These are phyloP conservation scores for Drosophila seguyi DNA, from an alignment of 1,140 invertebrate genomes.

Conservation along the genomic window DNA sequence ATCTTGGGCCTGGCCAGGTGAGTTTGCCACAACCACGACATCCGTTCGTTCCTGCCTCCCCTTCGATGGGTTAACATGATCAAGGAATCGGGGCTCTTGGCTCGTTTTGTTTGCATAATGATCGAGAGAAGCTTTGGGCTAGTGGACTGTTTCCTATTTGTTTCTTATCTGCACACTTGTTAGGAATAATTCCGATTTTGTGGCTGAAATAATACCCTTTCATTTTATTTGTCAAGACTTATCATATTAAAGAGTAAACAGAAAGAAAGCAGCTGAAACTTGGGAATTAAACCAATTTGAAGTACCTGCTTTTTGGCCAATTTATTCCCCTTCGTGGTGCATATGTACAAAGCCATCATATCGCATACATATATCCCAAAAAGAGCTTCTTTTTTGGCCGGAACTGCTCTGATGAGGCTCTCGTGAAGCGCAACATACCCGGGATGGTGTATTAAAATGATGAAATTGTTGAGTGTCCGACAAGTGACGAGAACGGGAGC, in stretches of 20 bases:
- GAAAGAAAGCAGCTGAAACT: neutral
- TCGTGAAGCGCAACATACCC: conserved; percentile 34
- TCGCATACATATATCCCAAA: neutral
- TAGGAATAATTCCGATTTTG: neutral
- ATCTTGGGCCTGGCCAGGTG: conserved; percentile 94
- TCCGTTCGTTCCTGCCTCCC: neutral
- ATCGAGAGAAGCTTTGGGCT: neutral
- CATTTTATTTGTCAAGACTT: too few species aligned
- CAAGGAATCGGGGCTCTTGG: neutral
- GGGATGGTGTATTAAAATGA: conserved; percentile 63
- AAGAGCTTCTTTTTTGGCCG: neutral
- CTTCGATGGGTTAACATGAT: conserved; percentile 13
- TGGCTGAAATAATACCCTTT: neutral
- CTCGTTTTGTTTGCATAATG: conserved; percentile 25
- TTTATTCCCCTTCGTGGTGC: neutral
- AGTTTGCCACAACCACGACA: conserved; percentile 22
- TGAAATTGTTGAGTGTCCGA: conserved; percentile 65
- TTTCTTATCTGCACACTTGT: conserved; percentile 10
- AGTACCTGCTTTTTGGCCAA: neutral
- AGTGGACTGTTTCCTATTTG: conserved; percentile 19
- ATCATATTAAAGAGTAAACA: neutral
- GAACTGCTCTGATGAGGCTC: conserved; percentile 13
- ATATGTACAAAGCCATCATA: neutral
- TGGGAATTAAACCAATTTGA: neutral
- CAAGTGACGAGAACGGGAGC: conserved; percentile 24